Conservation (phyloP, 2,888 invertebrate genomes). For the Archips xylosteana region DNA sequence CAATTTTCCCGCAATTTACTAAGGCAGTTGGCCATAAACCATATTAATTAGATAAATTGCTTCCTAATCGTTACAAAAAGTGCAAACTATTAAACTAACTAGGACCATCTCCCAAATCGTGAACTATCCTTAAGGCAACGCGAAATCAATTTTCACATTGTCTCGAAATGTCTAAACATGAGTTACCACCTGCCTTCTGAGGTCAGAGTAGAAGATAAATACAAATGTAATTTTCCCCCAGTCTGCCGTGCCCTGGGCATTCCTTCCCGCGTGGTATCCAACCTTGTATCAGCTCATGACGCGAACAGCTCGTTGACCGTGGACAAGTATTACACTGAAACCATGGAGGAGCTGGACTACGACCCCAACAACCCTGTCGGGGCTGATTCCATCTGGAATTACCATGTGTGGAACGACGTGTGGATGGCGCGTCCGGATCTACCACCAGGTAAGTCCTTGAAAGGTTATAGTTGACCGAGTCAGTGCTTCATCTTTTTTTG, state of each 20-base stretch:
- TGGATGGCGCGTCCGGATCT: conserved; percentile 94
- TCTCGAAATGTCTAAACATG: too few species aligned
- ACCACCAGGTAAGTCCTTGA: conserved; percentile 80
- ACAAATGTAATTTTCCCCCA: conserved; percentile 55
- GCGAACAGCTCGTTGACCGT: conserved; percentile 91
- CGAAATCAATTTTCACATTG: too few species aligned
- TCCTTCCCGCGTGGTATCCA: conserved; percentile 92
- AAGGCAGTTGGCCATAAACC: too few species aligned
- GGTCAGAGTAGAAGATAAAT: neutral
- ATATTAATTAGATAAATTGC: too few species aligned
- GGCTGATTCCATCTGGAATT: conserved; percentile 94
- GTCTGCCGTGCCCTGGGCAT: conserved; percentile 93
- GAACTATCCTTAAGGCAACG: too few species aligned
- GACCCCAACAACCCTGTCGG: conserved; percentile 89
- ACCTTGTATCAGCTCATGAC: conserved; percentile 94
- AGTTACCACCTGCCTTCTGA: too few species aligned
- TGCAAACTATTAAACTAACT: too few species aligned
- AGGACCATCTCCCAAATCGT: too few species aligned
- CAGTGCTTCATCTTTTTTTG: too few species aligned
- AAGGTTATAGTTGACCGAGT: neutral
- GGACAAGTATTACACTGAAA: conserved; percentile 90
- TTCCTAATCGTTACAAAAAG: neutral
- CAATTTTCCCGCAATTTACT: too few species aligned
- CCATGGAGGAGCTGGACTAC: conserved; percentile 87
- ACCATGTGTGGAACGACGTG: conserved; percentile 95